Base-by-base conservation (phyloP, 2,113 vertebrate species). In the Cyanocitta stelleri region DNA sequence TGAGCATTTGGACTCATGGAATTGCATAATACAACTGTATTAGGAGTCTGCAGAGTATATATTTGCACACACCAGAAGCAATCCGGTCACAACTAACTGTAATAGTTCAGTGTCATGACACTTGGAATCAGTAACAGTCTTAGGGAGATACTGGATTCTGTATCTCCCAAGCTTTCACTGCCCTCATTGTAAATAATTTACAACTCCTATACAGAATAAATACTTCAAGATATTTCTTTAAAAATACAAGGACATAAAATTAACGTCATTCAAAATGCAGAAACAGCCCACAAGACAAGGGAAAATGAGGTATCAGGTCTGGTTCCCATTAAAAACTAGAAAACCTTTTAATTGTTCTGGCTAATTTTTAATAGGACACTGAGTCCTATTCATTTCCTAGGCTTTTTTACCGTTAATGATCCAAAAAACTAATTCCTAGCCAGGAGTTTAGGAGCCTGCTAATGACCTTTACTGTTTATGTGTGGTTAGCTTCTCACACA, bases 301-400 rank as follows among this genome's bases (percentile, higher is more conserved):
- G 43, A 82, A 95, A 80, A 48, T 55, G 17, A 73, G 67, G 52
- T 88, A 78, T 82, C 84, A 74, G 88, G 39, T 63, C 87, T 96
- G 73, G 76, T 89, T 87, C 77, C 82, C 87, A 68, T 68, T 91
- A 78, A 76, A 90, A 93, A 66, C 32, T 72, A 85, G 58, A 94
- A 94, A 95, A 95, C 59, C 44, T 73, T 48, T 54, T 92, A 77
- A 93, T 87, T 80, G 83, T 94, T 91, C 82, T 93, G 84, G 30
- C 75, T 92, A 92, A 96, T 94, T 97, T 97, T 97, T 95, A 97
- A 96, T 61, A 82, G 68, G 64, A 91, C 89, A 91, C 55, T 92
- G 82, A 75, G 84, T 77, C 79, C 76, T 92, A 93, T 74, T 85
- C 72, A 95, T 78, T 54, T 73, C 62, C 63, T 59, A 69, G 73